Base-by-base conservation (phyloP, 2,113 vertebrate species). In the Vanacampus margaritifer region DNA sequence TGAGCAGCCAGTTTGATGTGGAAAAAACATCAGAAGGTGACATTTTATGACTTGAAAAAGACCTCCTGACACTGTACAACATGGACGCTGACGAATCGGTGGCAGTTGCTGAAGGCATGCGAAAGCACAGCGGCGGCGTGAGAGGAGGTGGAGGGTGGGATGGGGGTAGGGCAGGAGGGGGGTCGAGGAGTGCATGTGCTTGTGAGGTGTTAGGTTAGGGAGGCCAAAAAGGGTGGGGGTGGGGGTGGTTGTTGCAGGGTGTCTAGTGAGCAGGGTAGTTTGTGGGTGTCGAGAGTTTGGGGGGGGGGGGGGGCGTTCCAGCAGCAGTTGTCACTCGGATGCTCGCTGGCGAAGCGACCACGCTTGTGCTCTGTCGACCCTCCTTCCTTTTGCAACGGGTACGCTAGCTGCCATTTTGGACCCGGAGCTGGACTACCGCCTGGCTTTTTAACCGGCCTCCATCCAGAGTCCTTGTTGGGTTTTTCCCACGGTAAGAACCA, bases 61-160 rank as follows among this genome's bases (percentile, higher is more conserved):
- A 23, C 41, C 8, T 1, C 12, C 56, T 60, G 75, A 82, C 58
- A 64, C 12, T 72, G 73, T 73, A 72, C 78, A 67, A 46, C 58
- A 67, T 58, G 69, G 88, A 87, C 90, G 72, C 82, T 90, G 89
- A 91, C 82, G 85, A 86, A 92, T 91, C 76, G 83, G 86, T 81
- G 77, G 77, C 90, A 92, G 92, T 93, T 92, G 90, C 79, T 89
- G 74, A 72, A 90, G 88, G 81, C 90, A 88, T 86, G 87, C 88
- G 91, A 79, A 50, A 84, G 86, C 11, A 41, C 39, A 41, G 39
- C 39, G 86, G 84, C 86, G 81, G 84, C 79, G 79, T 73, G 80
- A 64, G 79, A 10, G 10, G 56, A 21, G 64, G 46, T 21, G 53
- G 19, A 28, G 23, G 79, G 75, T 78, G 62, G 79, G 12, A 9